Evolutionary conservation across 2,888 invertebrate genomes (phyloP), one percentile per base, ranked within the genome.

Genomic region (Quadriops clusia): DNA sequence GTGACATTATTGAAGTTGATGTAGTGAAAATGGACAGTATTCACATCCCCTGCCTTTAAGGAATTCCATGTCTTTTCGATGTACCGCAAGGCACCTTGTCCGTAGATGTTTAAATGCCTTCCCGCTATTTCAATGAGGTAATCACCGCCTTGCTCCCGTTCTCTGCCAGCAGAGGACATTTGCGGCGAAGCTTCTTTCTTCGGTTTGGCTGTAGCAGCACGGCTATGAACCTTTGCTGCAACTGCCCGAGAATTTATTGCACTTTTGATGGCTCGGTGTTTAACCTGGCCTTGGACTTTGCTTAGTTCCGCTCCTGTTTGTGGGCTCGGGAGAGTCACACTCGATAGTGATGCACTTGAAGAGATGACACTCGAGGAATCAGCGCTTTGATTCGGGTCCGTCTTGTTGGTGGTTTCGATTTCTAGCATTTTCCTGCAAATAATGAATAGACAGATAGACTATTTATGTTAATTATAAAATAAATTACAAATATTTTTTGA

Each of bases 111-210:
- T 13, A 89, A 70, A 43, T 78, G 74, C 31, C 81, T 73, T 15
- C 86, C 86, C 46, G 78, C 77, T 33, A 89, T 84, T 67, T 89
- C 89, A 17, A 87, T 83, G 39, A 89, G 64, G 57, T 86, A 89
- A 64, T 89, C 87, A n/a, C 85, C 82, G 34, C 89, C 78, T 69
- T 79, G 78, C 53, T 79, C 79, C 45, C 77, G 65, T 49, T 79
- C 77, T 51, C 74, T 77, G n/a, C 64, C 62, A 3, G 57, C 49
- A 8, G 63, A 60, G 12, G 24, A 15, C 5, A 17, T 15, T 7
- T 15, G 27, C 44, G 69, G 59, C 52, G 68, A 60, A 45, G 44
- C 21, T 33, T 67, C 63, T 50, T 71, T 72, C 46, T 75, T 77
- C 1, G 63, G 60, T 54, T 73, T 67, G 8, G 76, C 76, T 1